Evolutionary conservation across 2,113 vertebrate species (phyloP).

Genomic region (Chroicocephalus ridibundus): DNA sequence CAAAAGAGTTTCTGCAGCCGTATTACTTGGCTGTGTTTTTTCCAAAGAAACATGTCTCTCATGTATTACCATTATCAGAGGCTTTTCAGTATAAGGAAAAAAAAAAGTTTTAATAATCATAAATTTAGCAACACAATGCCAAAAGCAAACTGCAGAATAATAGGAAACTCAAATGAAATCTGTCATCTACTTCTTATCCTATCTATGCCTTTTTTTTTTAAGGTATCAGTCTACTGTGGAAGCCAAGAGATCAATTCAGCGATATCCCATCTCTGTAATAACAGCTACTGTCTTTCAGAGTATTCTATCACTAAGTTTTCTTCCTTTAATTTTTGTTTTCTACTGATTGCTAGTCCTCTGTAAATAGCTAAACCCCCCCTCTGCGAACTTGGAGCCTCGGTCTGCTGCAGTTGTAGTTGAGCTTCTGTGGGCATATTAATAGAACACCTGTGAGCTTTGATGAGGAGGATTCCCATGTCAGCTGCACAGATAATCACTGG

Average conservation of each 20-base stretch:
- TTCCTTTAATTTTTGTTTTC: not conserved
- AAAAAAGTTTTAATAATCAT: not conserved
- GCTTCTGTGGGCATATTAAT: not conserved
- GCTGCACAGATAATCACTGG: not conserved
- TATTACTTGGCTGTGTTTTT: not conserved
- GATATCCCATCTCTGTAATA: not conserved
- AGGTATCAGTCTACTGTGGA: not conserved
- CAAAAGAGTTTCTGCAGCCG: not conserved
- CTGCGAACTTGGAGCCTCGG: rapidly evolving
- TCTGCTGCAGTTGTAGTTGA: not conserved
- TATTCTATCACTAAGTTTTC: not conserved
- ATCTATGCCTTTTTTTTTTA: not conserved
- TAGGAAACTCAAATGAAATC: not conserved
- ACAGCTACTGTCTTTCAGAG: not conserved
- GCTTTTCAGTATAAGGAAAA: not conserved
- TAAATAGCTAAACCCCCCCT: not conserved
- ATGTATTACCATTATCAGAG: not conserved
- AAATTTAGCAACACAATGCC: not conserved
- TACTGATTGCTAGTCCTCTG: not conserved
- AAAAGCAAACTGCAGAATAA: not conserved
- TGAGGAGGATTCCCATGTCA: not conserved
- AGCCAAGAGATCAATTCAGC: not conserved
- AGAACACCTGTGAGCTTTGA: not conserved
- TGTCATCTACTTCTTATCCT: not conserved
- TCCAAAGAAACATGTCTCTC: not conserved